Conservation (phyloP, 2,888 invertebrate species). For the Hypercompe scribonia region DNA sequence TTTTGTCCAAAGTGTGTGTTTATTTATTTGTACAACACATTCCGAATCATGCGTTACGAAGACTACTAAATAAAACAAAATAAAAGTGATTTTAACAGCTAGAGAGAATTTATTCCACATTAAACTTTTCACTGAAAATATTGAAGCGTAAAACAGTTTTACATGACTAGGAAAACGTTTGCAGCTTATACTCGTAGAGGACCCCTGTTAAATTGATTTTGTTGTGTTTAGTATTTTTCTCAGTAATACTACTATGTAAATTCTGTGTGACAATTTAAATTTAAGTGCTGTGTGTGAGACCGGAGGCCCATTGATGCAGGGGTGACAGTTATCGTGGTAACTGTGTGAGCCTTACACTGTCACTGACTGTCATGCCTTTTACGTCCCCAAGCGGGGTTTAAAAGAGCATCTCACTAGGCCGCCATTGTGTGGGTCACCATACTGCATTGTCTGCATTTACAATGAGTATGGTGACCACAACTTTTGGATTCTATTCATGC, state of each 20-base stretch:
- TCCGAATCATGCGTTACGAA: not conserved
- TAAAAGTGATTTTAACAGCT: not conserved
- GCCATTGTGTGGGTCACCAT: no score
- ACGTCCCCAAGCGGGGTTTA: no score
- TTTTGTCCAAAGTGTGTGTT: not conserved
- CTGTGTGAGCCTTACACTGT: no score
- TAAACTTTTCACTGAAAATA: constrained; percentile 3
- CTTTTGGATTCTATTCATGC: no score
- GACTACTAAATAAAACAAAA: not conserved
- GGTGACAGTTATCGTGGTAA: no score
- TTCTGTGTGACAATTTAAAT: not conserved
- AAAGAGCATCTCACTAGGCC: no score
- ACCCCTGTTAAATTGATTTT: not conserved
- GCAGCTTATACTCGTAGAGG: no score
- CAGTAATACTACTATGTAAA: not conserved
- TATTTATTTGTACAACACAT: not conserved
- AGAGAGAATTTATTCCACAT: constrained; percentile 22
- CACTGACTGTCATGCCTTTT: no score
- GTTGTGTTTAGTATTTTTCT: not conserved
- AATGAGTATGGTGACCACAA: no score
- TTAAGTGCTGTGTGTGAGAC: no score
- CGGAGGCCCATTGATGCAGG: no score
- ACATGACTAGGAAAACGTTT: not conserved
- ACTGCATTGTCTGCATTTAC: no score
- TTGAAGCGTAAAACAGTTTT: constrained; percentile 2